Percentiles rank a stretch among this genome's conserved stretches.
These are phyloP conservation scores for Cartodere bifasciata DNA, from an alignment of 2,888 invertebrate species.

Conservation along the genomic window DNA sequence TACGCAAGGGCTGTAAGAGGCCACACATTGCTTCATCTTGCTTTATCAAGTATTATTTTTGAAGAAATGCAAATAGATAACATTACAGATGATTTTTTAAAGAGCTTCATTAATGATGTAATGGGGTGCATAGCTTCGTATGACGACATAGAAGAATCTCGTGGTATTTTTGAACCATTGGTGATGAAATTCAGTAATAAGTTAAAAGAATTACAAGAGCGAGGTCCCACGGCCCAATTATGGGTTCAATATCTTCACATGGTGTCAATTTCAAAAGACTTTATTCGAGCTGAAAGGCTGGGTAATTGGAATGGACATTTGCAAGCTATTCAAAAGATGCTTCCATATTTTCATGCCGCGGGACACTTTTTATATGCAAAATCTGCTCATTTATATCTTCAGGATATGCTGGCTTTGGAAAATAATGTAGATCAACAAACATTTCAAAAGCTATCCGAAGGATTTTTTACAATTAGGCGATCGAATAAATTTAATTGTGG, in stretches of 20 bases:
- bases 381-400: slow-evolving; percentile 24
- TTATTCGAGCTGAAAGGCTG: slow-evolving; percentile 29
- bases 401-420: slow-evolving; percentile 15
- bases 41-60: slow-evolving; percentile 18
- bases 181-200: slow-evolving; percentile 12
- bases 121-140: no score
- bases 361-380: slow-evolving; percentile 22
- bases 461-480: slow-evolving; percentile 16
- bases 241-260: slow-evolving; percentile 27
- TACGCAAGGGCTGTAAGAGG: slow-evolving; percentile 17
- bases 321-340: slow-evolving; percentile 26
- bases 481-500: slow-evolving; percentile 11
- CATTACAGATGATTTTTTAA: slow-evolving; percentile 17
- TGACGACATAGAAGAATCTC: slow-evolving; percentile 21
- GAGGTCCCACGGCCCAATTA: slow-evolving; percentile 25
- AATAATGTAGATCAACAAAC: slow-evolving; percentile 13
- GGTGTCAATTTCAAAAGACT: slow-evolving; percentile 28
- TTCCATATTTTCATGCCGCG: slow-evolving; percentile 25
- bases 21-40: slow-evolving; percentile 7
- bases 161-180: slow-evolving; percentile 21
- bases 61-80: slow-evolving; percentile 24
- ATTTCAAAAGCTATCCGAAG: slow-evolving; percentile 18
- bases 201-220: slow-evolving; percentile 13
- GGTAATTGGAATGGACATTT: slow-evolving; percentile 31
- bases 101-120: no score